phyloP scores from a whole-genome alignment of 2,888 invertebrate species.

The Tolmerus cingulatus region DNA sequence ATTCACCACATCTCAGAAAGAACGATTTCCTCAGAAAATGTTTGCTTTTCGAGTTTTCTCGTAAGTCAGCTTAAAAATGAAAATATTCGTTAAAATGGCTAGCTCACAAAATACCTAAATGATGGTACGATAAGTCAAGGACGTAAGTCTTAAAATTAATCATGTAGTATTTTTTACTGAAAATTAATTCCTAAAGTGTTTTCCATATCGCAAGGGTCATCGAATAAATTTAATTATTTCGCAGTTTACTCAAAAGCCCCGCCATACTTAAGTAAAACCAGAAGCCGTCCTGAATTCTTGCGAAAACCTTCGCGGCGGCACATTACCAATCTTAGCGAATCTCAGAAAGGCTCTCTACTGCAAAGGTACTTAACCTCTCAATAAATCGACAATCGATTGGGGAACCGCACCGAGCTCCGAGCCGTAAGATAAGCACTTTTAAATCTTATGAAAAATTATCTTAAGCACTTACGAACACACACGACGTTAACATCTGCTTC shows the following conservation, averaged over 20 bases:
- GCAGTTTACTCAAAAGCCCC: background rate
- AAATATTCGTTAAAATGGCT: background rate
- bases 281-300: background rate
- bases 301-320: background rate
- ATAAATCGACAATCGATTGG: conserved; percentile 3
- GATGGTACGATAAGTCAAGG: background rate
- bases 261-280: background rate
- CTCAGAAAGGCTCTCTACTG: background rate
- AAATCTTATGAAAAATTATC: conserved; percentile 37
- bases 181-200: background rate
- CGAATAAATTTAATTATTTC: background rate
- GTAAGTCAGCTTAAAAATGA: background rate
- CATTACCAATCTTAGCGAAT: background rate
- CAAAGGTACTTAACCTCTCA: conserved; percentile 4
- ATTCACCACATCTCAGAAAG: background rate
- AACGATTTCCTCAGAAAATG: too few species aligned
- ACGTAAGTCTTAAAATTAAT: background rate
- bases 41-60: too few species aligned
- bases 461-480: conserved; percentile 42
- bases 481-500: conserved; percentile 45
- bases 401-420: background rate
- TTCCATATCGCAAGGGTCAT: background rate
- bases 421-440: conserved; percentile 32
- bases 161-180: background rate
- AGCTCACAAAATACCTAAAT: background rate